These are phyloP conservation scores for Aphidoletes aphidimyza DNA, from an alignment of 2,888 invertebrate species.

Conservation along the genomic window DNA sequence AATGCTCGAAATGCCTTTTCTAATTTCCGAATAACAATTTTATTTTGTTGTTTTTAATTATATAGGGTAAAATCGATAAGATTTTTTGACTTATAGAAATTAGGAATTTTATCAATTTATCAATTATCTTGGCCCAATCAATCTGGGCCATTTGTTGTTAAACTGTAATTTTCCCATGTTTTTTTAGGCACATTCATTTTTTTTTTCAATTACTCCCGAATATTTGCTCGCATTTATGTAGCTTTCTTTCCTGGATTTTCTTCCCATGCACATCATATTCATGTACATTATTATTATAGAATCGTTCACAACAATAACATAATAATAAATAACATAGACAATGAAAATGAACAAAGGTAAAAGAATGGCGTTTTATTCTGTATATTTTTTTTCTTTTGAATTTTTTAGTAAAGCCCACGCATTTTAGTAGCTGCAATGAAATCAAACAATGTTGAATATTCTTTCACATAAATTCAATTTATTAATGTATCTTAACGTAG, in stretches of 20 bases:
- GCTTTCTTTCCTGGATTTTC: not conserved
- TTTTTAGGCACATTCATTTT: not conserved
- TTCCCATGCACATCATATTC: not conserved
- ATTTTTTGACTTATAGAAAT: too few relatives aligned
- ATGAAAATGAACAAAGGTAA: slow-evolving; percentile 24
- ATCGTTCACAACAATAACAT: slow-evolving; percentile 42
- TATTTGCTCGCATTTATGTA: not conserved
- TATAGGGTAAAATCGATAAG: too few relatives aligned
- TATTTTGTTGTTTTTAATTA: too few relatives aligned
- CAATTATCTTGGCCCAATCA: too few relatives aligned
- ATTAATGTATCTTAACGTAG: slow-evolving; percentile 59
- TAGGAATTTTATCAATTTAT: too few relatives aligned
- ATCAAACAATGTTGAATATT: too few relatives aligned
- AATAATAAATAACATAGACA: slow-evolving; percentile 45
- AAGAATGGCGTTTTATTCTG: not conserved
- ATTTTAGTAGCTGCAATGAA: not conserved
- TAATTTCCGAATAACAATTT: too few relatives aligned
- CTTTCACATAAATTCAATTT: too few relatives aligned
- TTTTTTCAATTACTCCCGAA: not conserved
- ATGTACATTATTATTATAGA: slow-evolving; percentile 44
- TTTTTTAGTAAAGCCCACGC: too few relatives aligned
- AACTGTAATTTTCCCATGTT: not conserved
- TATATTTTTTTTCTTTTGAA: not conserved
- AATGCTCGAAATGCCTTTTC: too few relatives aligned
- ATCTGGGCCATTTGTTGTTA: too few relatives aligned